A percentile compares a stretch with the other conserved stretches of the same genome.
phyloP scores from a whole-genome alignment of 1,140 invertebrate species.

The Nautilus pompilius region DNA sequence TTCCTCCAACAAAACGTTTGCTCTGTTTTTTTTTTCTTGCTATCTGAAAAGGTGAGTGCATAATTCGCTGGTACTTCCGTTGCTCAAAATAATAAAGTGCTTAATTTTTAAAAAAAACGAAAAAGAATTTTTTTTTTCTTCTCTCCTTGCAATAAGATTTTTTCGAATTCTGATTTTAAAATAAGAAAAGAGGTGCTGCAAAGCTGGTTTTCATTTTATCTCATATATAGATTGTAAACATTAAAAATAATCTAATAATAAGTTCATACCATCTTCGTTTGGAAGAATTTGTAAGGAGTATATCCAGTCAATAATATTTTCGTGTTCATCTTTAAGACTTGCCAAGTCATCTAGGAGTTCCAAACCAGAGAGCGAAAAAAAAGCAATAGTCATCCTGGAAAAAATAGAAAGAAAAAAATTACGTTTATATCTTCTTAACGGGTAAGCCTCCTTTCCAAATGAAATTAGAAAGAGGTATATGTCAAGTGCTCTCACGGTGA shows the following conservation, averaged over 20 bases:
- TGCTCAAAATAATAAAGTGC: too few relatives aligned
- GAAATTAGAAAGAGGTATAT: background rate
- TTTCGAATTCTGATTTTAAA: too few relatives aligned
- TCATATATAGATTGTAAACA: background rate
- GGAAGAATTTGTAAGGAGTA: slow-evolving; percentile 77
- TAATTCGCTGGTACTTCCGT: too few relatives aligned
- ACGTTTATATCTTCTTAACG: background rate
- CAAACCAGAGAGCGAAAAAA: slow-evolving; percentile 84
- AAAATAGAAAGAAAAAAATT: slow-evolving; percentile 26
- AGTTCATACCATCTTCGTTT: slow-evolving; percentile 59
- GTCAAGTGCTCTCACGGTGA: background rate
- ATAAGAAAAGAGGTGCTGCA: background rate
- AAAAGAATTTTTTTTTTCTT: too few relatives aligned
- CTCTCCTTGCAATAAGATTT: too few relatives aligned
- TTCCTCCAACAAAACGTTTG: too few relatives aligned
- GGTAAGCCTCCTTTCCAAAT: background rate
- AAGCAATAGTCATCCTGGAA: slow-evolving; percentile 76
- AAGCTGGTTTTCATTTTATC: background rate
- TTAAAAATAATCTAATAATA: background rate
- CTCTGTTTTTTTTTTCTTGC: too few relatives aligned
- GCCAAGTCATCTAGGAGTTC: slow-evolving; percentile 78
- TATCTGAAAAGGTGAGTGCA: too few relatives aligned
- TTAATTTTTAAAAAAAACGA: too few relatives aligned
- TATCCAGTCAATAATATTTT: slow-evolving; percentile 82
- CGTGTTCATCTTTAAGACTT: slow-evolving; percentile 60